Base-by-base conservation (phyloP, 2,113 vertebrate genomes). In the Oostethus manadensis region DNA sequence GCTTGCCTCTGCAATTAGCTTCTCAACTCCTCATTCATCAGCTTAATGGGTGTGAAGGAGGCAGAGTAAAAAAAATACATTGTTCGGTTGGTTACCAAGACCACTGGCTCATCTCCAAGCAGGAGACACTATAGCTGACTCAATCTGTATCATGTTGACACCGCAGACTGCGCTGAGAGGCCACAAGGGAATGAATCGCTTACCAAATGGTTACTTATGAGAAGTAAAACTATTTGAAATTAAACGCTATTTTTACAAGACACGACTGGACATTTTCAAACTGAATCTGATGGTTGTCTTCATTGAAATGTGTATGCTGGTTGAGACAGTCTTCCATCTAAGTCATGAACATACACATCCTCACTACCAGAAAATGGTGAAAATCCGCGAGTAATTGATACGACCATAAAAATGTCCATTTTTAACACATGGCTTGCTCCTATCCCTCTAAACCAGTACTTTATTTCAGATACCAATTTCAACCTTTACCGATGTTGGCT, bases 21-120 rank as follows among this genome's bases (percentile, higher is more conserved):
- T 65, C 60, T 74, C 58, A 75, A 61, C 62, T 58, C 54, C 35
- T 3, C 75, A 77, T 84, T 70, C 71, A 80, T 84, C 75, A 82
- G 47, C 33, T 44, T 56, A 74, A 86, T 75, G 48, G 65, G 58
- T n/a, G 55, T 35, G 33, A 49, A 72, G 66, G 51, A 64, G 66
- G 62, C 68, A 23, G 64, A 18, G 63, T 56, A 43, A 68, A 74
- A 62, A 67, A 62, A 65, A 43, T 50, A 58, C 50, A 51, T 14
- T 56, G 66, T 66, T 85, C 66, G 61, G 56, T 60, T 42, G n/a
- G 64, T 57, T 73, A 51, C 60, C 70, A 76, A 74, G 59, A 71
- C 55, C 54, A 13, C 22, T 76, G 78, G 74, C 71, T 44, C 6
- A 0, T 63, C 58, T 76, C 71, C 68, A 76, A 71, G 38, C 70